A percentile compares a stretch with the other conserved stretches of the same genome.
Evolutionary conservation across 1,140 invertebrate species (phyloP).

Genomic region (Adoxophyes honmai): DNA sequence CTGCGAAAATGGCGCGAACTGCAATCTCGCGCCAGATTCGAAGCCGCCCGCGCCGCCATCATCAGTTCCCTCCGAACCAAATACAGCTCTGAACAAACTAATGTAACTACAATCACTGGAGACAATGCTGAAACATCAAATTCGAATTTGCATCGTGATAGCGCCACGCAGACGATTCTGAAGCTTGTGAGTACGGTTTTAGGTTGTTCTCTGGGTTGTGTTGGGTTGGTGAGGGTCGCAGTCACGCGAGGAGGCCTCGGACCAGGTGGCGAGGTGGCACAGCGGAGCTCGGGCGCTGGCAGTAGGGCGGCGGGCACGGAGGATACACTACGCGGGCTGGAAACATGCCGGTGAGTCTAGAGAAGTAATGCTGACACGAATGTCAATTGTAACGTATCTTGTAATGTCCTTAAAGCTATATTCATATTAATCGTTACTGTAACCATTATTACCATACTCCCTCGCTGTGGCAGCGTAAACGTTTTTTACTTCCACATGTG

Average conservation of each 20-base stretch:
- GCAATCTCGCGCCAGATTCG: slow-evolving; percentile 50
- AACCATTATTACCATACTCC: too few species aligned
- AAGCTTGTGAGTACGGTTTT: slow-evolving; percentile 30
- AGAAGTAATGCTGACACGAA: too few species aligned
- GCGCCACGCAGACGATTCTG: slow-evolving; percentile 25
- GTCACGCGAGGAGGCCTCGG: slow-evolving; percentile 66
- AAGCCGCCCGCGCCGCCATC: slow-evolving; percentile 55
- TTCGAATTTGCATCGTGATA: slow-evolving; percentile 53
- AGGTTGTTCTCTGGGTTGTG: slow-evolving; percentile 32
- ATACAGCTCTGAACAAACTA: slow-evolving; percentile 51
- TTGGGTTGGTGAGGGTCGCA: slow-evolving; percentile 34
- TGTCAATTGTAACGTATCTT: too few species aligned
- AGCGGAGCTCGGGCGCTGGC: slow-evolving; percentile 54
- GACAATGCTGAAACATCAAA: slow-evolving; percentile 69
- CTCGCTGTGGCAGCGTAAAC: too few species aligned
- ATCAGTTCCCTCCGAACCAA: slow-evolving; percentile 69
- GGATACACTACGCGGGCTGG: slow-evolving; percentile 54
- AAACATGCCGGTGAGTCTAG: slow-evolving; percentile 63
- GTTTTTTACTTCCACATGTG: too few species aligned
- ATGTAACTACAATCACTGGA: slow-evolving; percentile 48
- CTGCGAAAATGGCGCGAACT: slow-evolving; percentile 61
- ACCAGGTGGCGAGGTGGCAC: slow-evolving; percentile 67
- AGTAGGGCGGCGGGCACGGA: slow-evolving; percentile 61
- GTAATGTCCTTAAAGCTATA: too few species aligned
- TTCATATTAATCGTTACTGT: too few species aligned